These are phyloP conservation scores for Drosophila parabipectinata DNA, from an alignment of 1,140 invertebrate genomes.

Conservation along the genomic window DNA sequence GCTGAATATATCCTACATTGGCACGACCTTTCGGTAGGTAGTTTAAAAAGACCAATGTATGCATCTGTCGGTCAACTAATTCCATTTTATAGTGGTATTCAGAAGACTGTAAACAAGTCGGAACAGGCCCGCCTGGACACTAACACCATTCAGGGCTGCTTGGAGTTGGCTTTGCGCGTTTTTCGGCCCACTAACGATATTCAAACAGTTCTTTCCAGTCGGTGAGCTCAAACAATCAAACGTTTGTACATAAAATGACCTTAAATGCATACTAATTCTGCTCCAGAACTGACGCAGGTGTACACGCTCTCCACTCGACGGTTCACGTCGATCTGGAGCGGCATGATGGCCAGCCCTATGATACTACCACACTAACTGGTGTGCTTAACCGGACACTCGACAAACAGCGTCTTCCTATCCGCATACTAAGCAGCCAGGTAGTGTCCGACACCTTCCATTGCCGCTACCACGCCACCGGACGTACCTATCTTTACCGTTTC, in stretches of 20 bases:
- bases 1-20: slow-evolving; percentile 87
- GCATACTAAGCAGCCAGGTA: slow-evolving; percentile 85
- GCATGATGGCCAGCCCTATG: slow-evolving; percentile 84
- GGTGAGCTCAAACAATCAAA: slow-evolving; percentile 84
- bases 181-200: slow-evolving; percentile 85
- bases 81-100: slow-evolving; percentile 84
- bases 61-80: neutral
- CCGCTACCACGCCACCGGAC: slow-evolving; percentile 85
- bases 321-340: slow-evolving; percentile 87
- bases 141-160: slow-evolving; percentile 87
- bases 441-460: slow-evolving; percentile 87
- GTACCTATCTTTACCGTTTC: slow-evolving; percentile 89
- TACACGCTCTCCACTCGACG: slow-evolving; percentile 88
- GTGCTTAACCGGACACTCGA: slow-evolving; percentile 86
- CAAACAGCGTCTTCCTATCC: slow-evolving; percentile 85
- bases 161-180: slow-evolving; percentile 86
- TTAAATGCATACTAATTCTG: neutral
- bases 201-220: slow-evolving; percentile 86
- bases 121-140: slow-evolving; percentile 83
- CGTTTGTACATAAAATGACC: neutral
- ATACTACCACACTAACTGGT: slow-evolving; percentile 83
- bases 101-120: slow-evolving; percentile 84
- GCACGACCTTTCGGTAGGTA: slow-evolving; percentile 86
- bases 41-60: neutral
- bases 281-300: slow-evolving; percentile 89